Conservation (phyloP, 1,140 invertebrate genomes). For the Drosophila insularis region DNA sequence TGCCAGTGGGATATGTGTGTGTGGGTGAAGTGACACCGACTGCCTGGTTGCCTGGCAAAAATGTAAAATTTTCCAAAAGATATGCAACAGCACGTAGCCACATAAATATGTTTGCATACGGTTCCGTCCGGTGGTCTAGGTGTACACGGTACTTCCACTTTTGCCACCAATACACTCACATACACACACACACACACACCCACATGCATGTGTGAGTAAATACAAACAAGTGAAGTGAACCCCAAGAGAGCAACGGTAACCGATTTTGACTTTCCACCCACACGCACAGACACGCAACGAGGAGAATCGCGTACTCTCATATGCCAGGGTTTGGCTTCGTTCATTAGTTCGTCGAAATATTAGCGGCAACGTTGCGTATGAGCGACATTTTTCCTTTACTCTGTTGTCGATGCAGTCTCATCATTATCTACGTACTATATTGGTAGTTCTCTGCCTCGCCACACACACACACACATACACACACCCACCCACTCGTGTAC, state of each 20-base stretch:
- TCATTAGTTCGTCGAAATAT: conserved; percentile 61
- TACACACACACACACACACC: not conserved
- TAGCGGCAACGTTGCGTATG: conserved; percentile 61
- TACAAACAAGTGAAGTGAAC: conserved; percentile 26
- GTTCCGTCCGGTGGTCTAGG: conserved; percentile 21
- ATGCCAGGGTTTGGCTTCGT: conserved; percentile 29
- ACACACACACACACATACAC: no score
- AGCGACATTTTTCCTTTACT: conserved; percentile 48
- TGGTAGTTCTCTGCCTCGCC: not conserved
- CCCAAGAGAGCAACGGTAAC: conserved; percentile 42
- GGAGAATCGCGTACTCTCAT: conserved; percentile 32
- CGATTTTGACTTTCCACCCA: conserved; percentile 5
- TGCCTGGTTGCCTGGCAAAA: conserved; percentile 32
- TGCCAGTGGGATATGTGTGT: not conserved
- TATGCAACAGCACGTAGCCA: conserved; percentile 58
- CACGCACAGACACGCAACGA: not conserved
- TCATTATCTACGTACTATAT: not conserved
- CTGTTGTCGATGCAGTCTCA: not conserved
- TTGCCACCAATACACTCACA: conserved; percentile 1
- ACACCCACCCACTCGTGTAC: not conserved
- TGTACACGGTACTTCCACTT: not conserved
- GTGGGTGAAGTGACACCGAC: conserved; percentile 31
- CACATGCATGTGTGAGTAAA: conserved; percentile 1
- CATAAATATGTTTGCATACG: conserved; percentile 61
- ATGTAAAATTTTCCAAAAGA: conserved; percentile 56